Conservation (phyloP, 2,888 invertebrate genomes). For the Limenitis camilla region DNA sequence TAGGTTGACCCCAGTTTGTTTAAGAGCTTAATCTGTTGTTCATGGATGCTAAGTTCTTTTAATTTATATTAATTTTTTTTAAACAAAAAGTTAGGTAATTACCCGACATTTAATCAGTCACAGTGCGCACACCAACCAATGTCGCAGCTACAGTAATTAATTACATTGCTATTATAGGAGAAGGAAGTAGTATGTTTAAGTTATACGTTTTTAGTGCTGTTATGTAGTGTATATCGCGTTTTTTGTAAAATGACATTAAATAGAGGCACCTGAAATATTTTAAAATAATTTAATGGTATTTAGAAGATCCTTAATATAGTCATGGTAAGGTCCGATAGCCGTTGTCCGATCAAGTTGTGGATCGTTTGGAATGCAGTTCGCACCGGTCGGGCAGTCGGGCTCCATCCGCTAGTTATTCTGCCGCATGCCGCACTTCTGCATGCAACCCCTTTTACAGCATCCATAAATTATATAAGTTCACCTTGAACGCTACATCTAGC, state of each 20-base stretch:
- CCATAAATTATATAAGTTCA: slow-evolving; percentile 8
- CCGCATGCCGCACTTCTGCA: slow-evolving; percentile 35
- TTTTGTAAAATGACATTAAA: background rate
- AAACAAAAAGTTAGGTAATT: no score
- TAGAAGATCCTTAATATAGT: background rate
- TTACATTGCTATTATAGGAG: no score
- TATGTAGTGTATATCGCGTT: no score
- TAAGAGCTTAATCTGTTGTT: background rate
- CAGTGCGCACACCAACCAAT: no score
- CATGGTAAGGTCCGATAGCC: slow-evolving; percentile 48
- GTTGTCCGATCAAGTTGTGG: slow-evolving; percentile 38
- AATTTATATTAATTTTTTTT: no score
- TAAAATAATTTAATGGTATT: background rate
- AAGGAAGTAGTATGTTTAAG: no score
- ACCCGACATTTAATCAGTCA: no score
- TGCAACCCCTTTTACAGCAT: slow-evolving; percentile 24
- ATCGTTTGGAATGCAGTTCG: slow-evolving; percentile 57
- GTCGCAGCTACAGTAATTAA: no score
- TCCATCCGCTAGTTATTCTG: slow-evolving; percentile 36
- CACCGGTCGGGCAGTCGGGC: slow-evolving; percentile 34
- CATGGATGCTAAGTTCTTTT: no score
- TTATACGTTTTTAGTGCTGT: no score
- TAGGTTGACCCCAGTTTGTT: slow-evolving; percentile 5
- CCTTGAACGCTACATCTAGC: background rate
- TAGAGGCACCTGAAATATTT: background rate